These are phyloP conservation scores for Hydrotaea cyrtoneurina DNA, from an alignment of 2,888 invertebrate species.

Conservation along the genomic window DNA sequence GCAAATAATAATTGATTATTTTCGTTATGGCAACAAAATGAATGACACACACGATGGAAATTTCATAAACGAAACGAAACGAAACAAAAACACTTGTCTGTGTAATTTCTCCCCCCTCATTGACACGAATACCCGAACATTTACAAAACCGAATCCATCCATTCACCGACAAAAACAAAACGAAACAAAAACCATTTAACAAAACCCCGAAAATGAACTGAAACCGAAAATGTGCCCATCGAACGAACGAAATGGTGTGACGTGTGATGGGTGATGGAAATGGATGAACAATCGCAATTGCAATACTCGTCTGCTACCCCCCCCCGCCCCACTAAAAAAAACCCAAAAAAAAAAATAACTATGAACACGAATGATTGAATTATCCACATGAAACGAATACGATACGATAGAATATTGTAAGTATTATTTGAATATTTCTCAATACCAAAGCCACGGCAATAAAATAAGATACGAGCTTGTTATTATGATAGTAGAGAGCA, in stretches of 20 bases:
- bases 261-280: too few relatives aligned
- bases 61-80: background rate
- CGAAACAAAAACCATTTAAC: background rate
- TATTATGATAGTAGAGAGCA: constrained; percentile 22
- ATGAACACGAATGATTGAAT: background rate
- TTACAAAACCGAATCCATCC: constrained; percentile 5
- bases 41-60: constrained; percentile 8
- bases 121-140: background rate
- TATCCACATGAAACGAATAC: background rate
- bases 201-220: background rate
- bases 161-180: background rate
- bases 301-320: background rate
- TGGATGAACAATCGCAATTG: background rate
- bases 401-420: constrained; percentile 17
- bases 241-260: constrained; percentile 25
- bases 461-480: constrained; percentile 3
- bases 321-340: too few relatives aligned
- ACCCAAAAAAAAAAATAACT: background rate
- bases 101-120: background rate
- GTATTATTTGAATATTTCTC: background rate
- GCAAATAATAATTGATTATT: constrained; percentile 29
- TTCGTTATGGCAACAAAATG: constrained; percentile 30
- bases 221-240: background rate
- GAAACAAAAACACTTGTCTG: background rate
- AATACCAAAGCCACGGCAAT: background rate